Evolutionary conservation across 2,113 vertebrate species (phyloP).

Genomic region (Leptobrachium ailaonicum): DNA sequence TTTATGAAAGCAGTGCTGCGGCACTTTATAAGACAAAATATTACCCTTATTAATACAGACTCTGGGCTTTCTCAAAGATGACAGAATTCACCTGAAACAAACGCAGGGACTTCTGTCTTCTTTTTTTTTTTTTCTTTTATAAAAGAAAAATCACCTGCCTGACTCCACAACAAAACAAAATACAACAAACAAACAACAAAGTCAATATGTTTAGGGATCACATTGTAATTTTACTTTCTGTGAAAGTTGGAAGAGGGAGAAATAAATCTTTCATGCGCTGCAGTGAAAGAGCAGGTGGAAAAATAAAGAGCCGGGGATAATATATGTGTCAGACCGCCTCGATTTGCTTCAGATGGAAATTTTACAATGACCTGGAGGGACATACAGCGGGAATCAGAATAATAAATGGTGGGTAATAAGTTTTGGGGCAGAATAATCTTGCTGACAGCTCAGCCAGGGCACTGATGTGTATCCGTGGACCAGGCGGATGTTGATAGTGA

Average conservation of each 20-base stretch:
- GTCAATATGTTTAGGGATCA: conserved; percentile 9
- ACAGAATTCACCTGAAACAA: conserved; percentile 26
- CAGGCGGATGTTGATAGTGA: too few species aligned
- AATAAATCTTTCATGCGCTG: conserved; percentile 12
- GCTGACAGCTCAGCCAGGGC: too few species aligned
- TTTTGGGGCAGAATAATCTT: too few species aligned
- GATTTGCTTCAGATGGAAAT: background rate
- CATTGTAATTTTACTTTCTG: conserved; percentile 9
- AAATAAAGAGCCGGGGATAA: background rate
- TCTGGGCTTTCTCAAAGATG: conserved; percentile 48
- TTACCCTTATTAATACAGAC: conserved; percentile 28
- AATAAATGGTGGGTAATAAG: too few species aligned
- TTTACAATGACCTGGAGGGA: too few species aligned
- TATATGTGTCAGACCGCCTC: too few species aligned
- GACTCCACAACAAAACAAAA: conserved; percentile 17
- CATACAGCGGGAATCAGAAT: too few species aligned
- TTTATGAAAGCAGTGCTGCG: conserved; percentile 41
- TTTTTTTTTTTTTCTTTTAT: background rate
- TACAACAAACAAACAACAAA: conserved; percentile 39
- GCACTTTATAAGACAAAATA: conserved; percentile 48
- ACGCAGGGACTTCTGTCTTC: conserved; percentile 11
- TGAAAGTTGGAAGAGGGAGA: background rate
- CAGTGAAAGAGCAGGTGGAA: background rate
- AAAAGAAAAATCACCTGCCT: background rate
- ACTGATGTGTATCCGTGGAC: too few species aligned